Percentiles rank a stretch among this genome's conserved stretches.
phyloP scores from a whole-genome alignment of 1,140 invertebrate genomes.

The Caenorhabditis tropicalis region DNA sequence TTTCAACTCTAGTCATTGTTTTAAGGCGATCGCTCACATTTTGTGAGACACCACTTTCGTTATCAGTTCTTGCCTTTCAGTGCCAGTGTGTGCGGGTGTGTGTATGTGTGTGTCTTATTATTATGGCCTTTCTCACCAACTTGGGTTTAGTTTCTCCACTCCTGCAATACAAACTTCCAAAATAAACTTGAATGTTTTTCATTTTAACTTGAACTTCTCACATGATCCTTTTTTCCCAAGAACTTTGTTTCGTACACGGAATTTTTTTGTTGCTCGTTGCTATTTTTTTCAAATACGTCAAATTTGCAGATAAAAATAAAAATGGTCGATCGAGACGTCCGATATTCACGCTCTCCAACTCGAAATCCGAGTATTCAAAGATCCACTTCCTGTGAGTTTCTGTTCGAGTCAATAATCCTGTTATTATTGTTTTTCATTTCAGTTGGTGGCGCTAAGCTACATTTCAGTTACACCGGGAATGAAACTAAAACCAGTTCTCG shows the following conservation, averaged over 20 bases:
- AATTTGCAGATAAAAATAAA: background rate
- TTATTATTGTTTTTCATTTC: background rate
- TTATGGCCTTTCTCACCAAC: slow-evolving; percentile 24
- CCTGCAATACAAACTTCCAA: background rate
- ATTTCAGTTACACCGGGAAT: background rate
- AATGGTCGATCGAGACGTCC: background rate
- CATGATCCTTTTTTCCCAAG: background rate
- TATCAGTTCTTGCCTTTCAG: slow-evolving; percentile 21
- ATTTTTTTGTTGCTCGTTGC: background rate
- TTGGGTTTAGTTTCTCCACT: background rate
- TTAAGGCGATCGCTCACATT: slow-evolving; percentile 22
- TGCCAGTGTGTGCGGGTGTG: background rate
- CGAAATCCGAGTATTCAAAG: slow-evolving; percentile 3
- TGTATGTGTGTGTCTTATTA: background rate
- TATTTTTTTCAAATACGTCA: background rate
- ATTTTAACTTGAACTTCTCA: background rate
- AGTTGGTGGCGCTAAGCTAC: background rate
- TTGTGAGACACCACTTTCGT: background rate
- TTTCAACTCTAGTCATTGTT: background rate
- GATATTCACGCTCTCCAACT: background rate
- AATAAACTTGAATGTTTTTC: background rate
- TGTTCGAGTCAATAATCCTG: background rate
- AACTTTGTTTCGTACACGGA: background rate
- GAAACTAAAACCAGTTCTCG: background rate
- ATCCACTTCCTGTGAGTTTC: background rate